A percentile compares a stretch with the other conserved stretches of the same genome.
Evolutionary conservation across 1,140 invertebrate species (phyloP).

Genomic region (Zaprionus kolodkinae): DNA sequence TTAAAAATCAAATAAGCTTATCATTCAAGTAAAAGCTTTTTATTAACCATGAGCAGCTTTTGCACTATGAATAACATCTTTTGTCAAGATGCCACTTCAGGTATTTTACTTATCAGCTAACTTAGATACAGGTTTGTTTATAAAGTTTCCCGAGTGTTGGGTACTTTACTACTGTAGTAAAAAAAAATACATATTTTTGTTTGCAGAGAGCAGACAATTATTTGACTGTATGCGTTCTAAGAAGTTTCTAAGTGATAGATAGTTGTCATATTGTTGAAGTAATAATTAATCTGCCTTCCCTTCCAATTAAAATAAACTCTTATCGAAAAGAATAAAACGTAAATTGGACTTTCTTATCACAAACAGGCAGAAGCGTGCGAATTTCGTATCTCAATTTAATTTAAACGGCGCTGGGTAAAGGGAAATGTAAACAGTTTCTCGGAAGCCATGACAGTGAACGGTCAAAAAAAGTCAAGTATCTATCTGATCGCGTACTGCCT

Average conservation of each 20-base stretch:
- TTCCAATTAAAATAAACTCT: conserved; percentile 69
- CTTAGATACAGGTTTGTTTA: background rate
- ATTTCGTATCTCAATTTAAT: conserved; percentile 64
- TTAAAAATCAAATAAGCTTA: background rate
- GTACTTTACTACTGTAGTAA: background rate
- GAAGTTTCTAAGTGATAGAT: background rate
- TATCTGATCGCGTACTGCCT: conserved; percentile 25
- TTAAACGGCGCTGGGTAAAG: conserved; percentile 59
- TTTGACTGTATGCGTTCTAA: background rate
- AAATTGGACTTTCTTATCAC: conserved; percentile 73
- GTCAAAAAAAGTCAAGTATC: conserved; percentile 37
- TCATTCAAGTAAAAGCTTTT: conserved; percentile 10
- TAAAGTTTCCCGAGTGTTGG: too few species aligned
- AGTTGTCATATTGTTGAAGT: background rate
- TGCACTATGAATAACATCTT: background rate
- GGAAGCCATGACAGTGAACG: conserved; percentile 56
- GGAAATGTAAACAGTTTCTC: conserved; percentile 67
- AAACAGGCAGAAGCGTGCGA: background rate
- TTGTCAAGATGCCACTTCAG: conserved; percentile 1
- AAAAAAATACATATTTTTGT: background rate
- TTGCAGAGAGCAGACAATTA: background rate
- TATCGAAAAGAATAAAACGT: conserved; percentile 23
- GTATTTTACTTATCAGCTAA: conserved; percentile 1
- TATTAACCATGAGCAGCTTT: background rate
- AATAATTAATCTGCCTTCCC: conserved; percentile 18